Conservation (phyloP, 2,113 vertebrate genomes). For the Potamarius usumacintae region DNA sequence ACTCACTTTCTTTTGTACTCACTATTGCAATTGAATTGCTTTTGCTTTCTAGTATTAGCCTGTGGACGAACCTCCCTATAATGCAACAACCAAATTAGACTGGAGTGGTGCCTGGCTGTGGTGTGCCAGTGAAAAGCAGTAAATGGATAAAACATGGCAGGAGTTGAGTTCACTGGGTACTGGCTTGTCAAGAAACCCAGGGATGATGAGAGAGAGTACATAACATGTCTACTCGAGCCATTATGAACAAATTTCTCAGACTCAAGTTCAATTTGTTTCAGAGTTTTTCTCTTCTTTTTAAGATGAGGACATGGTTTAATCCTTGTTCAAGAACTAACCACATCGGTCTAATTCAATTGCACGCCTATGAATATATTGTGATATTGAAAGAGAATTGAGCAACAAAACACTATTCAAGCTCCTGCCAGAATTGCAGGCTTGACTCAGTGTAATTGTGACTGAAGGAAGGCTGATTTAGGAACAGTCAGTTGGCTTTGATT, state of each 20-base stretch:
- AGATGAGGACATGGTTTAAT: neutral
- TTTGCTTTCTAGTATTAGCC: slow-evolving; percentile 16
- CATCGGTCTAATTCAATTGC: slow-evolving; percentile 28
- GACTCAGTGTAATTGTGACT: slow-evolving; percentile 28
- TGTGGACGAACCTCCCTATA: neutral
- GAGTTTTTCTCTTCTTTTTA: neutral
- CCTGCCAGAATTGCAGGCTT: slow-evolving; percentile 23
- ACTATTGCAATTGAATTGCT: neutral
- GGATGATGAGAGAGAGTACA: neutral
- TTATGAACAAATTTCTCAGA: neutral
- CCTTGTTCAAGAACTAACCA: slow-evolving; percentile 21
- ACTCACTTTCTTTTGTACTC: neutral
- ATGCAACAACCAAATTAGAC: slow-evolving; percentile 5
- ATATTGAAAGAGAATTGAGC: slow-evolving; percentile 8
- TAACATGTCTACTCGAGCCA: neutral
- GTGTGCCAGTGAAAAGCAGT: slow-evolving; percentile 7
- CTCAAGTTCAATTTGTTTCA: slow-evolving; percentile 9
- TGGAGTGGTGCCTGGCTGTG: slow-evolving; percentile 21
- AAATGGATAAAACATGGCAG: slow-evolving; percentile 15
- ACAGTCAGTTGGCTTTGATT: slow-evolving; percentile 43
- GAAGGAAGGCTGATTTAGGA: slow-evolving; percentile 39
- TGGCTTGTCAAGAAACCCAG: neutral
- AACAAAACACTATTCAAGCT: neutral
- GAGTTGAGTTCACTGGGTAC: slow-evolving; percentile 4
- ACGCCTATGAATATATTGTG: neutral